Conservation (phyloP, 2,888 invertebrate species). For the Eupsilia transversa region DNA sequence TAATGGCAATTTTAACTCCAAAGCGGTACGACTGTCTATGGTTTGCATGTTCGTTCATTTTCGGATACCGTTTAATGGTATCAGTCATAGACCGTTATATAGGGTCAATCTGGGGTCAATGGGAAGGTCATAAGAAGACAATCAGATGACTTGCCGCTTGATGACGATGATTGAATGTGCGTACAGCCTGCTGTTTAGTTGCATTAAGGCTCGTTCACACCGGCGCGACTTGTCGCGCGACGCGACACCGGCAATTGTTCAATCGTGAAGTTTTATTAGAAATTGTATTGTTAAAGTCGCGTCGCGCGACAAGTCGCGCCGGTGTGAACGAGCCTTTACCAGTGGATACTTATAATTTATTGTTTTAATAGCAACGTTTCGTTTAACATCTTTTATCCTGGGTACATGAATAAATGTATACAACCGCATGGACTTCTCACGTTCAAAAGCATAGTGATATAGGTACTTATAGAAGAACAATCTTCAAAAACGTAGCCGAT, state of each 20-base stretch:
- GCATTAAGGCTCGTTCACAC: no score
- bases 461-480: no score
- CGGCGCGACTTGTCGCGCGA: no score
- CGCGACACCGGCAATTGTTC: no score
- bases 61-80: constrained; percentile 35
- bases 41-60: constrained; percentile 4
- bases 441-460: neutral
- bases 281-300: no score
- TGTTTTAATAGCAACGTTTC: neutral
- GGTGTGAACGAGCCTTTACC: no score
- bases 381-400: neutral
- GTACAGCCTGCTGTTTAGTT: neutral
- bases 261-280: no score
- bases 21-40: constrained; percentile 4
- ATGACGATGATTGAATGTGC: constrained; percentile 37
- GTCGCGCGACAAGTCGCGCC: no score
- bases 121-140: constrained; percentile 30
- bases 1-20: neutral
- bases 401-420: neutral
- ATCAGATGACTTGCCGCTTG: constrained; percentile 22
- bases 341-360: neutral
- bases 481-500: no score
- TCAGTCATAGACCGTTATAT: constrained; percentile 33
- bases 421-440: neutral
- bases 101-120: constrained; percentile 30